Percentiles rank a stretch among this genome's conserved stretches.
Evolutionary conservation across 2,888 invertebrate species (phyloP).

Genomic region (Apodemia arnacis): DNA sequence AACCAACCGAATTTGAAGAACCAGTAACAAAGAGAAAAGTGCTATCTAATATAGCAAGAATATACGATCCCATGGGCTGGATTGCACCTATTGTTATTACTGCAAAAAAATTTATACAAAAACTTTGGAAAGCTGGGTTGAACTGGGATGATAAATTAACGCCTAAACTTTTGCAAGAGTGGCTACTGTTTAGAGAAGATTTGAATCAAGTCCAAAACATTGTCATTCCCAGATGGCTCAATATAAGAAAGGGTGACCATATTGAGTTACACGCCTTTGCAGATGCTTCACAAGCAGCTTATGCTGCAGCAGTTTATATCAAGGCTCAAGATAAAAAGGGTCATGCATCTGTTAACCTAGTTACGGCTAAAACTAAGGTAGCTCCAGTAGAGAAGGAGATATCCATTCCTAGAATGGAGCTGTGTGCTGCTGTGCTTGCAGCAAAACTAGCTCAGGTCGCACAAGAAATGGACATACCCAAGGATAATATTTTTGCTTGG

Average conservation of each 20-base stretch:
- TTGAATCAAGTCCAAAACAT: slow-evolving; percentile 13
- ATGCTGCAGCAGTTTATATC: slow-evolving; percentile 70
- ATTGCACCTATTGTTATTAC: background rate
- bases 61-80: slow-evolving; percentile 57
- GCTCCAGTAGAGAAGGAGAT: slow-evolving; percentile 36
- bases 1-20: background rate
- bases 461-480: slow-evolving; percentile 21
- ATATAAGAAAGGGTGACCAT: slow-evolving; percentile 12
- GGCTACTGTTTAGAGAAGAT: background rate
- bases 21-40: slow-evolving; percentile 43
- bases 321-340: slow-evolving; percentile 35
- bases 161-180: background rate
- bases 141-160: slow-evolving; percentile 67
- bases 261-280: slow-evolving; percentile 69
- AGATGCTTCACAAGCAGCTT: slow-evolving; percentile 72
- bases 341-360: slow-evolving; percentile 12
- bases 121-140: slow-evolving; percentile 52
- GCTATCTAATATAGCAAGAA: slow-evolving; percentile 53
- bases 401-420: slow-evolving; percentile 27
- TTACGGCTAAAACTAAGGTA: slow-evolving; percentile 55
- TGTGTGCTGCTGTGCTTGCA: slow-evolving; percentile 19
- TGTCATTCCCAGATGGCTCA: slow-evolving; percentile 1
- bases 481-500: slow-evolving; percentile 44
- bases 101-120: background rate
- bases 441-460: slow-evolving; percentile 31